phyloP scores from a whole-genome alignment of 2,797 vertebrate genomes.

The Champsocephalus esox region DNA sequence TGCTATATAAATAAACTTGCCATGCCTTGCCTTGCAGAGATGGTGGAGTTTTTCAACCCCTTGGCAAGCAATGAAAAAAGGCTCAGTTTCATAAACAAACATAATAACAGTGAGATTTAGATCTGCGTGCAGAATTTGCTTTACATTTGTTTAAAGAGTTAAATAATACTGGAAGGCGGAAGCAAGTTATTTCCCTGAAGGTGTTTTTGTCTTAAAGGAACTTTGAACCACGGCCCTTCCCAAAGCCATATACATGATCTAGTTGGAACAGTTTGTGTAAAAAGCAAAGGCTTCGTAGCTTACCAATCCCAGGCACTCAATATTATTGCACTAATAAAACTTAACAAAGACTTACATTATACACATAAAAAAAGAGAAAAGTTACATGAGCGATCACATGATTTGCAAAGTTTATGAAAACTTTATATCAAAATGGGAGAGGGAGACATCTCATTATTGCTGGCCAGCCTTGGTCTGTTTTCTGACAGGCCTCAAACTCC shows the following conservation, averaged over 20 bases:
- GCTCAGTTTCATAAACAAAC: constrained; percentile 33
- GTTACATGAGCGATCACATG: constrained; percentile 39
- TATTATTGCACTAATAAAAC: constrained; percentile 61
- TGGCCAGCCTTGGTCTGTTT: constrained; percentile 65
- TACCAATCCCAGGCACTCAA: constrained; percentile 43
- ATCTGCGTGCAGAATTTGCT: constrained; percentile 14
- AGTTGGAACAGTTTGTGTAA: constrained; percentile 39
- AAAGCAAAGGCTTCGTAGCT: constrained; percentile 47
- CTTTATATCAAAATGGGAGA: constrained; percentile 58
- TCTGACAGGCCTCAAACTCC: constrained; percentile 75
- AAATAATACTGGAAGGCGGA: constrained; percentile 37
- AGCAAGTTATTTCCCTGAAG: constrained; percentile 32
- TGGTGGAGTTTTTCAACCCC: constrained; percentile 27
- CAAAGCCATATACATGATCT: constrained; percentile 36
- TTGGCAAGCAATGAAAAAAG: constrained; percentile 40
- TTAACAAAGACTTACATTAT: constrained; percentile 41
- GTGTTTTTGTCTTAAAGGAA: constrained; percentile 36
- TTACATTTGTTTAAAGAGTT: constrained; percentile 30
- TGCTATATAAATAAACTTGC: too few species aligned
- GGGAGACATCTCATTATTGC: constrained; percentile 66
- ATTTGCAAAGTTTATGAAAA: constrained; percentile 77
- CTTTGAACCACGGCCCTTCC: constrained; percentile 36
- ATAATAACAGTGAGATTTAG: constrained; percentile 25
- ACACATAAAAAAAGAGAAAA: constrained; percentile 22
- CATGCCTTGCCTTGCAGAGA: neutral